Evolutionary conservation across 30 jellyfish, hydroid and myxozoan species (phyloP).

Genomic region (Chrysaora quinquecirrha): DNA sequence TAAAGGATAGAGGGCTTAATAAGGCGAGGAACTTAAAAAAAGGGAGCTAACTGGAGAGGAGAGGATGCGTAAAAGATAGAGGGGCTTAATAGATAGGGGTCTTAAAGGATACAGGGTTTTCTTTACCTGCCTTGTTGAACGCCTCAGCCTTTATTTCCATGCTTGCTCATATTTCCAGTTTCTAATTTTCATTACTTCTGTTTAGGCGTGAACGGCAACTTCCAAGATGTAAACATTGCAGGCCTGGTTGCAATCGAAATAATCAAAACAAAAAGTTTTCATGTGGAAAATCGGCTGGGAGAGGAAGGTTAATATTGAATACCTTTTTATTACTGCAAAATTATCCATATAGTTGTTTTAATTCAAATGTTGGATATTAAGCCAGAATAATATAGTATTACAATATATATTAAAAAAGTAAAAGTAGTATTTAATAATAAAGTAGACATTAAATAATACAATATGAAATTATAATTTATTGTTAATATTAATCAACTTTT

Average conservation of each 20-base stretch:
- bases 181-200: neutral
- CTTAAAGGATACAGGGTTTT: too few species aligned
- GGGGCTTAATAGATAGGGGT: too few species aligned
- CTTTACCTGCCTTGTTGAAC: neutral
- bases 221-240: constrained; percentile 11
- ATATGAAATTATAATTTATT: too few species aligned
- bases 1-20: too few species aligned
- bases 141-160: neutral
- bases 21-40: too few species aligned
- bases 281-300: constrained; percentile 20
- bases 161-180: neutral
- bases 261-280: constrained; percentile 40
- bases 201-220: constrained; percentile 56
- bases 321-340: neutral
- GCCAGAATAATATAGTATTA: neutral
- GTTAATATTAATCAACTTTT: too few species aligned
- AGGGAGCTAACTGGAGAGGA: too few species aligned
- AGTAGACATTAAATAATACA: too few species aligned
- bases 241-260: constrained; percentile 14
- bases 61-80: too few species aligned
- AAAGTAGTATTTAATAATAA: neutral
- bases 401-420: neutral
- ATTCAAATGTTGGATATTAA: neutral
- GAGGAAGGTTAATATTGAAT: constrained; percentile 24
- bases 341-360: too few species aligned